Evolutionary conservation across 2,113 vertebrate genomes (phyloP).

Genomic region (Lophura nycthemera): DNA sequence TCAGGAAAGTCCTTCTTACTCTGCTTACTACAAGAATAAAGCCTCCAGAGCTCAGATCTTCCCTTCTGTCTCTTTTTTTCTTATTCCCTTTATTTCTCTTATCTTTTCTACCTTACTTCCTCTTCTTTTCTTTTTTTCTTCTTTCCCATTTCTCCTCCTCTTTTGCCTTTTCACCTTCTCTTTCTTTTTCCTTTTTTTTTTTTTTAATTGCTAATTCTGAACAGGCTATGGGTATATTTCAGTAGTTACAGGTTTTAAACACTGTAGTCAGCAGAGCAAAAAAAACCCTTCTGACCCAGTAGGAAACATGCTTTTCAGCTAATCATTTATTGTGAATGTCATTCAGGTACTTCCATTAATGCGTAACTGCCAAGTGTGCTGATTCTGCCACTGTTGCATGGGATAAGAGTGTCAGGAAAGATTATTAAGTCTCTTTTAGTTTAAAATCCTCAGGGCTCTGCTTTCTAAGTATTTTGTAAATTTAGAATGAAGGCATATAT

Average conservation of each 20-base stretch:
- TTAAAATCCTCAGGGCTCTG: slow-evolving; percentile 23
- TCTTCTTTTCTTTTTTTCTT: no score
- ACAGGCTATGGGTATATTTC: not conserved
- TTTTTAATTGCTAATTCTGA: not conserved
- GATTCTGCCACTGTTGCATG: slow-evolving; percentile 29
- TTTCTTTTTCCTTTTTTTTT: not conserved
- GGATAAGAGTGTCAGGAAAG: not conserved
- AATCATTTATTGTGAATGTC: slow-evolving; percentile 51
- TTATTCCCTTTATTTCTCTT: not conserved
- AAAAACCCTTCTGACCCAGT: slow-evolving; percentile 15
- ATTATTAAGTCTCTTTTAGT: slow-evolving; percentile 13
- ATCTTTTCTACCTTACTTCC: not conserved
- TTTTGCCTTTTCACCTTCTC: not conserved
- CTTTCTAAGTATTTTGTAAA: slow-evolving; percentile 3
- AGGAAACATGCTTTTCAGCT: slow-evolving; percentile 41
- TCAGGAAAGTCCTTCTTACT: not conserved
- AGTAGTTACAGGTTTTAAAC: slow-evolving; percentile 37
- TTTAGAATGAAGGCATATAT: not conserved
- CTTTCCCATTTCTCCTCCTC: no score
- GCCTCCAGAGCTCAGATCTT: not conserved
- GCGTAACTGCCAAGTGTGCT: slow-evolving; percentile 8
- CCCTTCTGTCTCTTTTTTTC: not conserved
- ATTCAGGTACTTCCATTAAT: slow-evolving; percentile 52
- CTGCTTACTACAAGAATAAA: not conserved
- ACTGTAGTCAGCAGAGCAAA: slow-evolving; percentile 48